Evolutionary conservation across 2,797 vertebrate genomes (phyloP).

Genomic region (Cuniculus paca): DNA sequence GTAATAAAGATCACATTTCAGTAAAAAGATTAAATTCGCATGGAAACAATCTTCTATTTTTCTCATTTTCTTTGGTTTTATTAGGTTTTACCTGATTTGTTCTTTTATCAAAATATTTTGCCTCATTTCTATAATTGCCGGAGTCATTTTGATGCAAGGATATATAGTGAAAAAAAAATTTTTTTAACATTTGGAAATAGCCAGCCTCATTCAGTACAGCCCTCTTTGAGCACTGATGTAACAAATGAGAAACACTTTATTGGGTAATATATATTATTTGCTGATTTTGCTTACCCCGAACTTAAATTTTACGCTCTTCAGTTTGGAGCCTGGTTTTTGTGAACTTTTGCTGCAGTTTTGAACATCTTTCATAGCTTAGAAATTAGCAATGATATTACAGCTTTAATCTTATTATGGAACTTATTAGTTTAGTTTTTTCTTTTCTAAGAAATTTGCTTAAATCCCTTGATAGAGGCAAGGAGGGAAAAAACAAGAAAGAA

Average conservation of each 20-base stretch:
- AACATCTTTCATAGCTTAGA: slow-evolving; percentile 57
- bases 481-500: neutral
- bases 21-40: slow-evolving; percentile 79
- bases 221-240: slow-evolving; percentile 68
- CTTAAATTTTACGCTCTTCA: slow-evolving; percentile 73
- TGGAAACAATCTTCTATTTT: slow-evolving; percentile 86
- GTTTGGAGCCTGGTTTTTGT: slow-evolving; percentile 51
- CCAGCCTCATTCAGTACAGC: neutral
- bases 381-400: slow-evolving; percentile 49
- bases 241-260: slow-evolving; percentile 83
- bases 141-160: slow-evolving; percentile 79
- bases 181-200: slow-evolving; percentile 80
- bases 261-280: slow-evolving; percentile 55
- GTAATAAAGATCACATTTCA: slow-evolving; percentile 74
- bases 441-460: slow-evolving; percentile 46
- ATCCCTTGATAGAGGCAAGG: neutral
- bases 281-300: slow-evolving; percentile 60
- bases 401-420: slow-evolving; percentile 41
- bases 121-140: slow-evolving; percentile 65
- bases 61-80: slow-evolving; percentile 88
- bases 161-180: slow-evolving; percentile 55
- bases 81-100: slow-evolving; percentile 88
- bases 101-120: slow-evolving; percentile 87
- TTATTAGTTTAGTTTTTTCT: slow-evolving; percentile 28
- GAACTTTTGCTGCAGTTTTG: slow-evolving; percentile 63